These are phyloP conservation scores for Balaenoptera acutorostrata DNA, from an alignment of 2,113 vertebrate genomes.

Conservation along the genomic window DNA sequence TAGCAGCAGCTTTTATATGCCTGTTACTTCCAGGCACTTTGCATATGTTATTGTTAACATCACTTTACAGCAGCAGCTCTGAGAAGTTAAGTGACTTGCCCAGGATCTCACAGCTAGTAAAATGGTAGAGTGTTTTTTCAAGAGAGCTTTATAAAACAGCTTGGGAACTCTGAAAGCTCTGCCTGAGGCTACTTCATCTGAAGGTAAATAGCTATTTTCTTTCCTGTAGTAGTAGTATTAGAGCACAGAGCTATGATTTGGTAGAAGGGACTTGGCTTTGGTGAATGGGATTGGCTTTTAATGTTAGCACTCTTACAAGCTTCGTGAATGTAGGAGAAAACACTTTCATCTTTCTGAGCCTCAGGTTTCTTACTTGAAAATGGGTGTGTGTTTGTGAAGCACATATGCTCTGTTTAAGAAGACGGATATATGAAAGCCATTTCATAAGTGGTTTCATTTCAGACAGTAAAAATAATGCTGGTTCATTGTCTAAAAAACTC, in stretches of 20 bases:
- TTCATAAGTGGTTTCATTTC: not conserved
- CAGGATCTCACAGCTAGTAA: not conserved
- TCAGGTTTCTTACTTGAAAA: slow-evolving; percentile 2
- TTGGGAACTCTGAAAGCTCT: not conserved
- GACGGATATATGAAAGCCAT: not conserved
- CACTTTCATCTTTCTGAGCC: not conserved
- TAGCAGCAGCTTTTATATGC: not conserved
- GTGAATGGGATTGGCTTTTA: not conserved
- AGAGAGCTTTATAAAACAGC: not conserved
- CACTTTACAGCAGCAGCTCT: not conserved
- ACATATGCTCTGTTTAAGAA: not conserved
- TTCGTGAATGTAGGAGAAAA: not conserved
- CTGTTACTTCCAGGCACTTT: not conserved
- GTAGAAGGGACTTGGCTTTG: not conserved
- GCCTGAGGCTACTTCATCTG: not conserved
- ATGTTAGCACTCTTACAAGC: not conserved
- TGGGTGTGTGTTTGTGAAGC: not conserved
- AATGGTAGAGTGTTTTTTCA: not conserved
- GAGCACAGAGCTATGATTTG: not conserved
- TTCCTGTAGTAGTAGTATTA: not conserved
- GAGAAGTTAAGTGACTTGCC: not conserved
- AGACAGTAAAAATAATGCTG: not conserved
- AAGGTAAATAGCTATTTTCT: not conserved
- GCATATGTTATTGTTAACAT: not conserved
- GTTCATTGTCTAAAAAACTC: not conserved